A percentile compares a stretch with the other conserved stretches of the same genome.
Evolutionary conservation across 2,797 vertebrate genomes (phyloP).

Genomic region (Sebastes wilsoni): DNA sequence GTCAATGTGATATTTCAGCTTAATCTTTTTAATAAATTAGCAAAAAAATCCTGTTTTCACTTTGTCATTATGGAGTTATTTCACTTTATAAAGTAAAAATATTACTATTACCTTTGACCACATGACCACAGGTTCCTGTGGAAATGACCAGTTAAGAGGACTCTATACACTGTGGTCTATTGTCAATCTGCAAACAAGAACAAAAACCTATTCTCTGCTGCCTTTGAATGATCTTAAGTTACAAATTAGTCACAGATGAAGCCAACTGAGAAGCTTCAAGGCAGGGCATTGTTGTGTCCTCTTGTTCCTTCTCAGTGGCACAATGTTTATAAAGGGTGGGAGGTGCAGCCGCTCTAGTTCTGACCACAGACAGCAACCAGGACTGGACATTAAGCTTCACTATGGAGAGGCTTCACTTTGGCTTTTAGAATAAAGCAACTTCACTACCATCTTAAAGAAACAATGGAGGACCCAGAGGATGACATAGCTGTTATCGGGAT

Average conservation of each 20-base stretch:
- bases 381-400: not conserved
- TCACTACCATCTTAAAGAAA: not conserved
- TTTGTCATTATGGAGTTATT: not conserved
- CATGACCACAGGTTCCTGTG: not conserved
- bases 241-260: slow-evolving; percentile 67
- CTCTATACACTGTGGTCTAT: not conserved
- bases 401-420: not conserved
- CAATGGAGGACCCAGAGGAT: slow-evolving; percentile 65
- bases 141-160: not conserved
- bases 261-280: slow-evolving; percentile 32
- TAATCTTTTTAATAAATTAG: not conserved
- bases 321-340: slow-evolving; percentile 51
- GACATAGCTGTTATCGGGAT: slow-evolving; percentile 88
- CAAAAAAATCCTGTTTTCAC: not conserved
- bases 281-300: slow-evolving; percentile 35
- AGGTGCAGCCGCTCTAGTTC: not conserved
- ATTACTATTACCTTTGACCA: not conserved
- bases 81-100: not conserved
- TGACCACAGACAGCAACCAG: not conserved
- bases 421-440: slow-evolving; percentile 3
- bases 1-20: not conserved
- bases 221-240: slow-evolving; percentile 35
- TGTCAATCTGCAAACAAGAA: not conserved
- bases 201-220: slow-evolving; percentile 26
- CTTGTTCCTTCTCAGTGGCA: not conserved